Evolutionary conservation across 1,140 invertebrate species (phyloP).

Genomic region (Cyclina sinensis): DNA sequence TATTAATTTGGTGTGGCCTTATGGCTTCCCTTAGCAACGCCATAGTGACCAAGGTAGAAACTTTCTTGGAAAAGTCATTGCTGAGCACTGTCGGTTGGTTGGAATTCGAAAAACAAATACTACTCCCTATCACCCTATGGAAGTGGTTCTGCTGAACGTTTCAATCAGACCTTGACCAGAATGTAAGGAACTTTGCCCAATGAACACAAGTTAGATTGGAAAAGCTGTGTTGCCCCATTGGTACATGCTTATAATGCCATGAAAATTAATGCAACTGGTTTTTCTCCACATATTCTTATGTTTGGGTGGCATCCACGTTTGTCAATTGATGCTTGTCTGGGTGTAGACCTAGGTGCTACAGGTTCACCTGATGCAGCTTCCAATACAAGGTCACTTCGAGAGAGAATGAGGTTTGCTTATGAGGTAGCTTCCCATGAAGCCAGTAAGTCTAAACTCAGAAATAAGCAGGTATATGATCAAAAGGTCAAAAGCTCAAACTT

Average conservation of each 20-base stretch:
- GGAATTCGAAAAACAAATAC: neutral
- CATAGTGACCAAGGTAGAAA: constrained; percentile 6
- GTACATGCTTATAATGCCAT: constrained; percentile 14
- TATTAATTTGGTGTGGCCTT: too few relatives aligned
- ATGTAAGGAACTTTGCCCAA: neutral
- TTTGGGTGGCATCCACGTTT: constrained; percentile 14
- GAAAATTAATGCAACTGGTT: neutral
- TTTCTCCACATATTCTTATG: neutral
- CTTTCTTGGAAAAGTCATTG: neutral
- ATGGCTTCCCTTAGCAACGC: neutral
- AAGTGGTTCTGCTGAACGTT: neutral
- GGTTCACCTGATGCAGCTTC: too few relatives aligned
- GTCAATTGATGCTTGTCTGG: neutral
- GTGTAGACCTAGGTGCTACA: too few relatives aligned
- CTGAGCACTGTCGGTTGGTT: neutral
- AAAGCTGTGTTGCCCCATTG: neutral
- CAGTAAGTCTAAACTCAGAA: too few relatives aligned
- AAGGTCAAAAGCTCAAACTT: too few relatives aligned
- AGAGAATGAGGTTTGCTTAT: too few relatives aligned
- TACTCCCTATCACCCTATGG: neutral
- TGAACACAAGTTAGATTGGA: neutral
- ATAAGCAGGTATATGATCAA: too few relatives aligned
- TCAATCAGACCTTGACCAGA: constrained; percentile 21
- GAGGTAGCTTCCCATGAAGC: too few relatives aligned
- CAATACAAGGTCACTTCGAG: too few relatives aligned